These are phyloP conservation scores for Phrynosoma platyrhinos DNA, from an alignment of 2,113 vertebrate species.

Conservation along the genomic window DNA sequence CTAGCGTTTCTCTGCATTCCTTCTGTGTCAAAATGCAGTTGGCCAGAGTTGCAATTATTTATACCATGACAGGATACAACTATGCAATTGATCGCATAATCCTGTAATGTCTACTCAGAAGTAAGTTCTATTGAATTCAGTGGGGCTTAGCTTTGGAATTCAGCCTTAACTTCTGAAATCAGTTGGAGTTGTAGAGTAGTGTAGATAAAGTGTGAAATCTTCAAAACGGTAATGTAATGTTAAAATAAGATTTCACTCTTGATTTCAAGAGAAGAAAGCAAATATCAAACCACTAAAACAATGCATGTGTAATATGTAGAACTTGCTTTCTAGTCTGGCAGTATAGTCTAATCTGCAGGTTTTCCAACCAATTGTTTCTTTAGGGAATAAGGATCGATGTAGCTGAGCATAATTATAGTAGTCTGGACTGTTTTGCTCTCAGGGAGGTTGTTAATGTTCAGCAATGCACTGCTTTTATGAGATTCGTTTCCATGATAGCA, in stretches of 20 bases:
- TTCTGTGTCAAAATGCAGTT: background rate
- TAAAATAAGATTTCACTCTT: background rate
- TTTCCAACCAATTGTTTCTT: background rate
- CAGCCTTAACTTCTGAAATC: background rate
- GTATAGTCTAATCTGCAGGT: background rate
- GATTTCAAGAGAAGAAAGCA: no score
- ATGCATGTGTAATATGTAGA: no score
- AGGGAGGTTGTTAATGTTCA: background rate
- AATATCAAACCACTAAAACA: no score
- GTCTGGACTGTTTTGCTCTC: background rate
- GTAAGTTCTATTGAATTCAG: background rate
- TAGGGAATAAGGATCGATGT: background rate
- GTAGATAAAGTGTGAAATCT: background rate
- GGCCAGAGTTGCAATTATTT: background rate
- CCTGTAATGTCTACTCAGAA: background rate
- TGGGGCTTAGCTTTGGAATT: no score
- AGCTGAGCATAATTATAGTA: background rate
- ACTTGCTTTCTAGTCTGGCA: background rate
- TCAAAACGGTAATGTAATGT: background rate
- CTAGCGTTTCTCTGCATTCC: background rate
- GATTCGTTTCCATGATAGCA: background rate
- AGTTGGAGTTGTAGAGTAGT: background rate
- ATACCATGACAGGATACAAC: background rate
- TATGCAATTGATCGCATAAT: background rate
- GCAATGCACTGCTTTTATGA: background rate